Conservation (phyloP, 1,140 invertebrate species). For the Odontomachus brunneus region DNA sequence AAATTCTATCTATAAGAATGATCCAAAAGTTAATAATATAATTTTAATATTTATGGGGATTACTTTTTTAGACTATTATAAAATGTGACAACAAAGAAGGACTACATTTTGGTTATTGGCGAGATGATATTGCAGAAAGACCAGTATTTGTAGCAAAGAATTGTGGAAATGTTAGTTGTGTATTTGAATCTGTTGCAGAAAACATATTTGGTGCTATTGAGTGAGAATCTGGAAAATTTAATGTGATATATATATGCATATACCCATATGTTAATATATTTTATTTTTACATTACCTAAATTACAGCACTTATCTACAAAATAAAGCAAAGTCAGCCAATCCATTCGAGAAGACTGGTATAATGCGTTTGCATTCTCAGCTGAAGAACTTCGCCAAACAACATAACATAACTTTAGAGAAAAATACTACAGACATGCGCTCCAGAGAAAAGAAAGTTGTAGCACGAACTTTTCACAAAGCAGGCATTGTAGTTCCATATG, state of each 20-base stretch:
- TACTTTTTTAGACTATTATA: slow-evolving; percentile 88
- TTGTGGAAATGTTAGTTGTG: slow-evolving; percentile 88
- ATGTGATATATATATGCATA: too few species aligned
- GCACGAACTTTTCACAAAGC: slow-evolving; percentile 93
- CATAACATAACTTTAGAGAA: slow-evolving; percentile 88
- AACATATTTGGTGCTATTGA: slow-evolving; percentile 95
- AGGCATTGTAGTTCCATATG: slow-evolving; percentile 95
- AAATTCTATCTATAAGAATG: not conserved
- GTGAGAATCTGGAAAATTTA: slow-evolving; percentile 85
- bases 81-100: slow-evolving; percentile 89
- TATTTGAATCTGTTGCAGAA: slow-evolving; percentile 90
- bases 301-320: slow-evolving; percentile 88
- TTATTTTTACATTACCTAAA: slow-evolving; percentile 41
- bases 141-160: slow-evolving; percentile 93
- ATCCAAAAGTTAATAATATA: slow-evolving; percentile 2
- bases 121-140: slow-evolving; percentile 91
- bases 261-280: not conserved
- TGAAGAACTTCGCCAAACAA: slow-evolving; percentile 89
- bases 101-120: slow-evolving; percentile 95
- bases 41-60: slow-evolving; percentile 9
- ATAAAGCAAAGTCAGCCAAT: slow-evolving; percentile 87
- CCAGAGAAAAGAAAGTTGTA: slow-evolving; percentile 89
- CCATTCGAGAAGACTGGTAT: slow-evolving; percentile 89
- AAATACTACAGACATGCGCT: slow-evolving; percentile 87
- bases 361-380: slow-evolving; percentile 86